Evolutionary conservation across 2,113 vertebrate genomes (phyloP), one percentile per base, ranked within the genome.

Genomic region (Formicarius rufipectus): DNA sequence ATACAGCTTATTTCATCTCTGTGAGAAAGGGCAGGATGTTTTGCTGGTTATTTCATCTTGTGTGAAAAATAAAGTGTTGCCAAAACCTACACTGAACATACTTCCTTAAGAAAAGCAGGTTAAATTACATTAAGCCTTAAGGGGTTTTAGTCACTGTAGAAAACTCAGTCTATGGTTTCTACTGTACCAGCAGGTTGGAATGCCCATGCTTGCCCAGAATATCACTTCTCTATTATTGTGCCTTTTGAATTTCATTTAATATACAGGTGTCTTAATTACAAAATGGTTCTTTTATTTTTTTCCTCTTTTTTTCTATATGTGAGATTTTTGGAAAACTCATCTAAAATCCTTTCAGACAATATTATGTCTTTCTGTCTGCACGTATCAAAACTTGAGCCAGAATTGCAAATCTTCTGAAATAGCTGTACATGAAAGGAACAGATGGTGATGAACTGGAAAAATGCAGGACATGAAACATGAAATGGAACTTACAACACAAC

Each of bases 1-100:
- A 15, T 74, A 40, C 19, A 3, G 15, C 53, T 92, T 86, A 45
- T 78, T 95, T 88, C 76, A 78, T 89, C 83, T 87, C 60, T 93
- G 31, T 90, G 69, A 90, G 52, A 93, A 78, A 88, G 25, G 52
- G 49, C 90, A 96, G 96, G 96, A 95, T 96, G 93, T 94, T 96
- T 95, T 90, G 47, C 64, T 95, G 85, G 90, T 93, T 91, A 95
- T 84, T 88, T 80, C 82, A 79, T 85, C 83, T 68, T 79, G 14
- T 79, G 67, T 93, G 76, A 89, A 95, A 93, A 96, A 91, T 13
- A 88, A 90, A 72, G 89, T 59, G 31, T 82, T 95, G 93, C 88
- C 93, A 87, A 95, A 93, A 75, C 85, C 55, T 91, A 84, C 74
- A 74, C 1, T 55, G 60, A 91, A 50, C 63, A 66, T 92, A 93